Evolutionary conservation across 1,140 invertebrate species (phyloP).

Genomic region (Phenacoccus solenopsis): DNA sequence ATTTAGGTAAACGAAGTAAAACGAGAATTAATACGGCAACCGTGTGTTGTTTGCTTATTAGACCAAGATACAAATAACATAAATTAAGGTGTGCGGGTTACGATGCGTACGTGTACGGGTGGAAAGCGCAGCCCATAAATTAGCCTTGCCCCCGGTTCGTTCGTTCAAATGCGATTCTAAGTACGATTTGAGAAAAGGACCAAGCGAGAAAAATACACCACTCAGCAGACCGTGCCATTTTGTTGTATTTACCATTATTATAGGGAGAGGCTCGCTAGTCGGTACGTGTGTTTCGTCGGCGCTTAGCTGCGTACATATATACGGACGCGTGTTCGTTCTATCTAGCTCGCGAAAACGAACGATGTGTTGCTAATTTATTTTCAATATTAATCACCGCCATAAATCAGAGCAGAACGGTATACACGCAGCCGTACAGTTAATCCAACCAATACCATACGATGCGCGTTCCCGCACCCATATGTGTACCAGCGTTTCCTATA

Average conservation of each 20-base stretch:
- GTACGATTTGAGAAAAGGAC: not conserved
- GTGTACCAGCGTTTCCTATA: not conserved
- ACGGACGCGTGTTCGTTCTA: too few relatives aligned
- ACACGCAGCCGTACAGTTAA: too few relatives aligned
- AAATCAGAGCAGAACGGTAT: not conserved
- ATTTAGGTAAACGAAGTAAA: not conserved
- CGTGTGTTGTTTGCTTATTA: not conserved
- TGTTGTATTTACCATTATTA: too few relatives aligned
- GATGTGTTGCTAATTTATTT: constrained; percentile 16
- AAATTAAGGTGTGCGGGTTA: not conserved
- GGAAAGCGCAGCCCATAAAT: not conserved
- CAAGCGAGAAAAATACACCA: too few relatives aligned
- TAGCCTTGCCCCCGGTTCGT: not conserved
- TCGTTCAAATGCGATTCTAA: too few relatives aligned
- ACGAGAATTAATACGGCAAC: not conserved
- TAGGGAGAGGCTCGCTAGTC: too few relatives aligned
- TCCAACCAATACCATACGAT: not conserved
- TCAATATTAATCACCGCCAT: constrained; percentile 12
- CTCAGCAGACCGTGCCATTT: too few relatives aligned
- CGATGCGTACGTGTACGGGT: not conserved
- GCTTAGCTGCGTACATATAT: too few relatives aligned
- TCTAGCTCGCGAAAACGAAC: not conserved
- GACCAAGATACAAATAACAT: not conserved
- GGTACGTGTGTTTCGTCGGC: too few relatives aligned
- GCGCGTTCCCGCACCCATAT: not conserved